phyloP scores from a whole-genome alignment of 2,888 invertebrate genomes.

The Noctua pronuba region DNA sequence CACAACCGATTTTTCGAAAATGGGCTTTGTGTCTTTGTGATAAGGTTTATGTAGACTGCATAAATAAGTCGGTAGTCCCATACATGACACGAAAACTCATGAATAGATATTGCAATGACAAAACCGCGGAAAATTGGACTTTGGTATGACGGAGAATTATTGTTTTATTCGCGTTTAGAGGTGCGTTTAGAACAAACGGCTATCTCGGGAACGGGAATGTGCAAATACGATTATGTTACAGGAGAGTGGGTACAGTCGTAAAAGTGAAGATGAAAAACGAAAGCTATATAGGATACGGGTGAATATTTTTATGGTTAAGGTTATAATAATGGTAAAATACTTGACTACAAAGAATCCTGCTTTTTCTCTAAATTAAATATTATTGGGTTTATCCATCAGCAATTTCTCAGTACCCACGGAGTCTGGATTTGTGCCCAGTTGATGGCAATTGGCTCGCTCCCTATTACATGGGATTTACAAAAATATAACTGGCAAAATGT shows the following conservation, averaged over 20 bases:
- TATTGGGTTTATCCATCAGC: too few relatives aligned
- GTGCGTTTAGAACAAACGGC: conserved; percentile 59
- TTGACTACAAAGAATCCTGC: background rate
- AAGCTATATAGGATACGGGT: background rate
- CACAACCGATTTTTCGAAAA: background rate
- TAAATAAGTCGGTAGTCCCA: conserved; percentile 34
- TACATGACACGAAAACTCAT: conserved; percentile 80
- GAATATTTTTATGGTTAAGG: background rate
- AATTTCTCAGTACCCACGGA: too few relatives aligned
- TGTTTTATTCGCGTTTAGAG: conserved; percentile 73
- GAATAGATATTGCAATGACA: conserved; percentile 87
- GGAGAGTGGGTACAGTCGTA: conserved; percentile 32
- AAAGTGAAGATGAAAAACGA: conserved; percentile 31
- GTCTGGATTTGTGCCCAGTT: too few relatives aligned
- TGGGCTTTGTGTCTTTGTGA: background rate
- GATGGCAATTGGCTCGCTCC: too few relatives aligned
- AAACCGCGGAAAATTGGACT: conserved; percentile 85
- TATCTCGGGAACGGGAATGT: conserved; percentile 38
- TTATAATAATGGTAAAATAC: background rate
- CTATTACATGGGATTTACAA: too few relatives aligned
- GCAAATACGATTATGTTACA: conserved; percentile 48
- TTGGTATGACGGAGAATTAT: conserved; percentile 74
- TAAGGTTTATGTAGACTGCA: conserved; percentile 21
- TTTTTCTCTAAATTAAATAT: background rate
- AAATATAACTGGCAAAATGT: too few relatives aligned